Evolutionary conservation across 23 tunicate species (phyloP), one percentile per base, ranked within the genome.

Genomic region (Ciona savignyi): DNA sequence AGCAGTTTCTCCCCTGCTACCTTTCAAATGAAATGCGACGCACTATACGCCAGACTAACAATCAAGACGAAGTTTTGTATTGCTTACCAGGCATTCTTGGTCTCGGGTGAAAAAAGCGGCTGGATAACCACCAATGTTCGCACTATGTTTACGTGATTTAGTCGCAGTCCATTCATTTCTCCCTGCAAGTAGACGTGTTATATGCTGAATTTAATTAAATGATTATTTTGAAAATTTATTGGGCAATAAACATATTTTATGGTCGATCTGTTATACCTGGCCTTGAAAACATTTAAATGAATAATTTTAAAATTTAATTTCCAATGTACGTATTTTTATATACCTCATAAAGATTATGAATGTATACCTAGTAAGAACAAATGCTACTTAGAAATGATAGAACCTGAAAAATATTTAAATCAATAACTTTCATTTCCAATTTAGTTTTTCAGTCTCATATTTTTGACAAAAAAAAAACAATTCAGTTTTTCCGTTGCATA

Each of bases 61-160:
- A 51, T 19, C 62, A 51, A 21, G 62, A 19, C n/a, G 56, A 2
- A 1, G 34, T 2, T 28, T 2, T 6, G 20, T 3, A 56, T 1
- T 3, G 34, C 2, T 2, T 70, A 34, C 60, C 60, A 21, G 27
- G 3, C 25, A 21, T 1, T 31, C 23, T n/a, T 30, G 33, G 30
- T 33, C 51, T 24, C 70, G 30, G 68, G 26, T 26, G 80, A 80
- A 28, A 77, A 77, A 66, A 77, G 63, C 2, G 84, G 71, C 30
- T 88, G 96, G 25, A 88, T 63, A 26, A 88, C 62, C 62, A 88
- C 84, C 0, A 88, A 63, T 30, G 88, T 76, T 2, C 96, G 88
- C n/a, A 88, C 96, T 26, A 88, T 70, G 64, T 88, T 88, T 0
- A 68, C 78, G 66, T 88, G 96, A 0, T 78, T 77, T 26, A 88